Evolutionary conservation across 64 coral and sea anemone species (phyloP), one percentile per base, ranked within the genome.

Genomic region (Montipora capricornis): DNA sequence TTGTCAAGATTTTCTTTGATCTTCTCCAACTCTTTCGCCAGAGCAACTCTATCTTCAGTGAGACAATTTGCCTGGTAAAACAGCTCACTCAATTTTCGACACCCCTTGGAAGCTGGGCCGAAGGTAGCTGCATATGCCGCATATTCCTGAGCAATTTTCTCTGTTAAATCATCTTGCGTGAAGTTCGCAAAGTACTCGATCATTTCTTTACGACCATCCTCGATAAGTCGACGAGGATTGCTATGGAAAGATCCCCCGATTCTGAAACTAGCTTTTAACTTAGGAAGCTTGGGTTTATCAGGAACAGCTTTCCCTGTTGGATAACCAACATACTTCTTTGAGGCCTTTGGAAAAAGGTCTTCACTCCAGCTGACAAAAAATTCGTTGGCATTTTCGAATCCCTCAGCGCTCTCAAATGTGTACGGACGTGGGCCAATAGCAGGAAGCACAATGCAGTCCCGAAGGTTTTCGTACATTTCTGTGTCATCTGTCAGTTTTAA

Each of bases 361-460:
- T 61, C 14, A 53, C 89, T 87, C 93, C 93, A 94, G 26, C 78
- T 90, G 57, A 94, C 87, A 77, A 94, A 94, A 75, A 90, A 78
- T 46, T 90, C 84, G 69, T 94, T 67, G 12, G 87, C 93, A 68
- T 75, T 59, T 8, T 77, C 60, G 52, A 81, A 37, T 11, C 93
- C 93, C 12, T 26, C 81, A 16, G 22, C 15, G 64, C 24, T 68
- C 19, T 84, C 81, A 68, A 84, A 68, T 2, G 17, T 45, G 12
- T 68, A 58, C 62, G 81, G 81, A 5, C 81, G 59, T 46, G 61
- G 81, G 29, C 81, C 81, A 47, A 1, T 68, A 8, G 82, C 87
- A 11, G 93, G 93, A 10, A 94, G 82, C 17, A 90, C 93, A 16
- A 94, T 64, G 17, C 93, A 94, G 46, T 94, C 93, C 6, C 50